A percentile compares a stretch with the other conserved stretches of the same genome.
Conservation (phyloP, 1,140 invertebrate genomes). For the Hormaphis cornu region DNA sequence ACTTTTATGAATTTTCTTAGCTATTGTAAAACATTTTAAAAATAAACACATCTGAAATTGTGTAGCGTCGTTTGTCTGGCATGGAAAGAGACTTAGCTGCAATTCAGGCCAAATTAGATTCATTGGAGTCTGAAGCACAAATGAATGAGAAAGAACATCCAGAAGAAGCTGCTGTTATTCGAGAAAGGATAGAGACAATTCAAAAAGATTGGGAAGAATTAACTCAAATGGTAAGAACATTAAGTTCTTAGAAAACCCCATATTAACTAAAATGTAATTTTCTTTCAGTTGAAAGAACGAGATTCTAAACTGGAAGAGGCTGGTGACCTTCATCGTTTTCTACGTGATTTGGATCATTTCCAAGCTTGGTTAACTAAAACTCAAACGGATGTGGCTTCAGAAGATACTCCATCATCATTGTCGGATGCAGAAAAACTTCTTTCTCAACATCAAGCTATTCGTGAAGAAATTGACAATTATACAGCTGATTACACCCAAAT, state of each 20-base stretch:
- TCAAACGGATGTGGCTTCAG: constrained; percentile 93
- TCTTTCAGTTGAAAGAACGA: constrained; percentile 74
- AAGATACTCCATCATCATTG: constrained; percentile 92
- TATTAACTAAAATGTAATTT: constrained; percentile 32
- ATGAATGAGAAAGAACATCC: constrained; percentile 87
- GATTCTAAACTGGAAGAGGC: constrained; percentile 98
- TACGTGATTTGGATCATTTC: constrained; percentile 98
- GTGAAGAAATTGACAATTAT: constrained; percentile 98
- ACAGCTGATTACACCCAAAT: constrained; percentile 96
- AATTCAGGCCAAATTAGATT: constrained; percentile 92
- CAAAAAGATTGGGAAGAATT: constrained; percentile 87
- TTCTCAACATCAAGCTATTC: constrained; percentile 92
- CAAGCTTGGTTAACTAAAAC: constrained; percentile 97
- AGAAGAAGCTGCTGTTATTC: constrained; percentile 86
- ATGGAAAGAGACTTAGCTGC: constrained; percentile 98
- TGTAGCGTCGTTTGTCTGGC: constrained; percentile 82
- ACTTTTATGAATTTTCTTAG: neutral
- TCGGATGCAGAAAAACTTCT: constrained; percentile 94
- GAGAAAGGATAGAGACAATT: constrained; percentile 84
- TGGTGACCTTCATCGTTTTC: constrained; percentile 94
- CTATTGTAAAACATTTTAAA: too few relatives aligned
- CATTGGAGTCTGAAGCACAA: constrained; percentile 84
- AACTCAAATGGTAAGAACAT: constrained; percentile 71
- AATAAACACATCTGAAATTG: too few relatives aligned
- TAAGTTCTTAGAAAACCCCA: constrained; percentile 12